Conservation (phyloP, 35 echinoderm and acorn worm genomes). For the Ophioderma brevispina region DNA sequence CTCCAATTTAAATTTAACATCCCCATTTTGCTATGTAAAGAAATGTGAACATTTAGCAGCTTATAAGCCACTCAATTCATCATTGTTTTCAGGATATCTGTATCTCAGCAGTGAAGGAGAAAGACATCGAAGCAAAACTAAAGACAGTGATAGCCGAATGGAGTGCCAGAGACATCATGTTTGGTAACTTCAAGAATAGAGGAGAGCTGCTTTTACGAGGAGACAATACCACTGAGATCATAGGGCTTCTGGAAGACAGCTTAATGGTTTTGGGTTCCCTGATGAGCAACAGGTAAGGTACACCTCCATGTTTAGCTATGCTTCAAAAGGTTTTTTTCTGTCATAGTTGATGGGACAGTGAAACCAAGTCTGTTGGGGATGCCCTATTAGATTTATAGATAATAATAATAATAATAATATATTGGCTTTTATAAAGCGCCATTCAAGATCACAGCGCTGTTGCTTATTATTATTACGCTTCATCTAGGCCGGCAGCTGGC, state of each 20-base stretch:
- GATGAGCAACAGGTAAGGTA: constrained; percentile 94
- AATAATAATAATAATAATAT: constrained; percentile 4
- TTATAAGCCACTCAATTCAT: too few species aligned
- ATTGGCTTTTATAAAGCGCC: too few species aligned
- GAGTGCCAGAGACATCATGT: constrained; percentile 75
- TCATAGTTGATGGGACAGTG: neutral
- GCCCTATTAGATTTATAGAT: neutral
- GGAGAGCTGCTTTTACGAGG: constrained; percentile 94
- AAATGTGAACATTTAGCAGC: too few species aligned
- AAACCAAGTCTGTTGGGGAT: neutral
- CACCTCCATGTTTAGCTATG: too few species aligned
- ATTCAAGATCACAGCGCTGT: too few species aligned
- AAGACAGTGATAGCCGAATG: constrained; percentile 87
- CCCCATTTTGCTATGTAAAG: too few species aligned
- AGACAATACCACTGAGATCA: constrained; percentile 88
- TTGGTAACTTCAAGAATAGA: constrained; percentile 92
- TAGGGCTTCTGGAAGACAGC: constrained; percentile 98
- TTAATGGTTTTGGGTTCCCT: constrained; percentile 97
- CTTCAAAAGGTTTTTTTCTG: neutral
- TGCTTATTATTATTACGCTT: too few species aligned
- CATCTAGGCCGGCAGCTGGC: too few species aligned
- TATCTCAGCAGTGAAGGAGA: constrained; percentile 98
- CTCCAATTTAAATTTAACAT: neutral
- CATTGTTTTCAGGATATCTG: constrained; percentile 80
- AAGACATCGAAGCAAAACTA: constrained; percentile 99